Evolutionary conservation across 2,113 vertebrate genomes (phyloP), one percentile per base, ranked within the genome.

Genomic region (Melospiza melodia): DNA sequence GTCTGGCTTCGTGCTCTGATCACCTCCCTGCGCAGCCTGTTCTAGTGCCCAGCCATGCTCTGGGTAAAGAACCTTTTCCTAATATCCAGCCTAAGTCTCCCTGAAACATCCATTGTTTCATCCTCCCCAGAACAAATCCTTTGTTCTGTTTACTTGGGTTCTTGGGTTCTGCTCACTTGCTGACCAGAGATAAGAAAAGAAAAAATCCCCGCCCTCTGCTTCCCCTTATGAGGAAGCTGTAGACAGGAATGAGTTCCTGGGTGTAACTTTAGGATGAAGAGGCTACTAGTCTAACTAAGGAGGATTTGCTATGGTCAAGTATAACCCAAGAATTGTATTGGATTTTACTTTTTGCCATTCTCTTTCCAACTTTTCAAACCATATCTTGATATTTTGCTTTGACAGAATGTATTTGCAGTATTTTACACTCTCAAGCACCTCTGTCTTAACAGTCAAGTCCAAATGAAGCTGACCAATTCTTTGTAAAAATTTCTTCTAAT

Each of bases 11-110:
- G 8, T 10, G 5, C 15, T 30, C 19, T 85, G 61, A 75, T n/a
- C 43, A 30, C 12, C 10, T 49, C 30, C 23, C 30, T 49, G 8
- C 6, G 3, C 5, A 58, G 6, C 19, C 19, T 30, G 2, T 57
- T 23, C 23, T 8, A 66, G 23, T 12, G 51, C 23, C 28, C 69
- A 57, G 0, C 12, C 15, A 41, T 1, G 1, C 30, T 30, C 9
- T 28, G 18, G 21, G 12, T 48, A 46, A 48, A 39, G 28, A 28
- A 39, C 3, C 15, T 20, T 30, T 41, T 49, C 14, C 30, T 41
- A 19, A 39, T 48, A n/a, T 39, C 28, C 41, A 57, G 49, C 51
- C 15, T 28, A 41, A 85, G 9, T 33, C 24, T 75, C 5, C 17
- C 19, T 41, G 35, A 66, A 65, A n/a, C 12, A 66, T 31, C 30